Conservation (phyloP, 2,113 vertebrate species). For the Daboia siamensis region DNA sequence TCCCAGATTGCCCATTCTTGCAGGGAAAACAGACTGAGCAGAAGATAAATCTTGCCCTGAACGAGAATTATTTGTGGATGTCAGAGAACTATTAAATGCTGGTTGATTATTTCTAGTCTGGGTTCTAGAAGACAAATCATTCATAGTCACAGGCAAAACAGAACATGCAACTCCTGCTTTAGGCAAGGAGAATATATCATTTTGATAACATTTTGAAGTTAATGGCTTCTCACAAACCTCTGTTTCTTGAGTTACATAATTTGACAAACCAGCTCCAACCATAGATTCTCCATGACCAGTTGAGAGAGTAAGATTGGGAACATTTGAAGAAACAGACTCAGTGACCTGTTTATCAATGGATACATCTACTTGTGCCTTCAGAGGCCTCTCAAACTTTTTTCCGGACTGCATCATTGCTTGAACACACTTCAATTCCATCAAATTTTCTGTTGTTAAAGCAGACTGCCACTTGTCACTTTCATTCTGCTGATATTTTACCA, state of each 20-base stretch:
- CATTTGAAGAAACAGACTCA: constrained; percentile 41
- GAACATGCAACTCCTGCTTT: not conserved
- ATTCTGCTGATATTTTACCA: constrained; percentile 83
- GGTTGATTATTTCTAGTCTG: constrained; percentile 57
- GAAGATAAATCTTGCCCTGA: constrained; percentile 36
- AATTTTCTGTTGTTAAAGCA: constrained; percentile 76
- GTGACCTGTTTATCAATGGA: constrained; percentile 64
- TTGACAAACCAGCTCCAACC: constrained; percentile 40
- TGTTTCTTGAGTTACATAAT: not conserved
- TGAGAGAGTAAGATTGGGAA: constrained; percentile 33
- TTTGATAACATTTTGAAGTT: constrained; percentile 37
- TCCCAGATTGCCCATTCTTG: constrained; percentile 30
- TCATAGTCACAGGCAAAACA: not conserved
- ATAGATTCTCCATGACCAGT: constrained; percentile 1
- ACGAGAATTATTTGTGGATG: not conserved
- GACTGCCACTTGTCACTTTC: constrained; percentile 91
- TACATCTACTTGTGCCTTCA: constrained; percentile 66
- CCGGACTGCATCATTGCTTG: constrained; percentile 75
- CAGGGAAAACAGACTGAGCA: constrained; percentile 24
- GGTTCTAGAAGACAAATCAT: constrained; percentile 22
- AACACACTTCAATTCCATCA: constrained; percentile 79
- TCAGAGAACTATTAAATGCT: not conserved
- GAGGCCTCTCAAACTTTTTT: constrained; percentile 48
- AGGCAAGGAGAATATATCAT: not conserved
- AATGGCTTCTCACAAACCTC: constrained; percentile 12